phyloP scores from a whole-genome alignment of 2,888 invertebrate species.

The Tuberolachnus salignus region DNA sequence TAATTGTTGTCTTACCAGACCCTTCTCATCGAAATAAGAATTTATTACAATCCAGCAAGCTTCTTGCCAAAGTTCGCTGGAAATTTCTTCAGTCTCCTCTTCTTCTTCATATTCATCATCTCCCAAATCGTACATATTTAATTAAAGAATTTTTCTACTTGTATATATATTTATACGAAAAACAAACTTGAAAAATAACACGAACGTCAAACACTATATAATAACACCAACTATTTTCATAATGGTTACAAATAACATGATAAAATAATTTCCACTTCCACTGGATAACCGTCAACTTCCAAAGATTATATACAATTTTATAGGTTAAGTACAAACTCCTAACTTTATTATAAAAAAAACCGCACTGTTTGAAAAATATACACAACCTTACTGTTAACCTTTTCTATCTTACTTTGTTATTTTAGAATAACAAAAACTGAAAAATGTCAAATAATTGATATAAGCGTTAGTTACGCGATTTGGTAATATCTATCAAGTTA shows the following conservation, averaged over 20 bases:
- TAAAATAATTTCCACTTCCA: no score
- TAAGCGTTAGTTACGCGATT: no score
- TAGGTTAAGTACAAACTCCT: background rate
- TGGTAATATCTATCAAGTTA: no score
- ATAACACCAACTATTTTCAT: background rate
- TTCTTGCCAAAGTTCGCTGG: constrained; percentile 98
- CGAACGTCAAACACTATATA: background rate
- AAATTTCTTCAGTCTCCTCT: constrained; percentile 92
- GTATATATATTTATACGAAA: background rate
- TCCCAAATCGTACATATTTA: constrained; percentile 47
- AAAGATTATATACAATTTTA: constrained; percentile 35
- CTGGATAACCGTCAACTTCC: background rate
- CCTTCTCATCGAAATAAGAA: constrained; percentile 99
- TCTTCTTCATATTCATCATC: constrained; percentile 67
- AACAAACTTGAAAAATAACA: background rate
- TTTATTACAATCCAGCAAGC: constrained; percentile 99
- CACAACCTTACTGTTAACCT: background rate
- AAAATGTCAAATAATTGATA: no score
- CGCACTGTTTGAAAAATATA: background rate
- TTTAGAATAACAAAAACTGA: no score
- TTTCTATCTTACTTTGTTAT: no score
- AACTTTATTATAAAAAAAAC: background rate
- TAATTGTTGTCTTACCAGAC: constrained; percentile 96
- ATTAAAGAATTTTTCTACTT: background rate
- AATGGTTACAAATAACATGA: background rate